Base-by-base conservation (phyloP, 2,113 vertebrate species). In the Carettochelys insculpta region DNA sequence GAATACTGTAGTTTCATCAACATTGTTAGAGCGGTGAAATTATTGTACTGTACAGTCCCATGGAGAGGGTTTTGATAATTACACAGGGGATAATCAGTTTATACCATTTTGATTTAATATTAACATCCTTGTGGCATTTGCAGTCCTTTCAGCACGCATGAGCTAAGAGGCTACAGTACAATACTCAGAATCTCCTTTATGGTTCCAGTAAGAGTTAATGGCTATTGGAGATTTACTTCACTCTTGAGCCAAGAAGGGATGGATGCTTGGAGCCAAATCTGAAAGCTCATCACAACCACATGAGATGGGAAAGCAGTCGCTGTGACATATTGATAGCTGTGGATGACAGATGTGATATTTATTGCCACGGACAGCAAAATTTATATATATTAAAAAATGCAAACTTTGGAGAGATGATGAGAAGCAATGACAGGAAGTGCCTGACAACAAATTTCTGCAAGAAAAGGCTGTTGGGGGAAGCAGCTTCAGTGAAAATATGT, bases 211-310 rank as follows among this genome's bases (percentile, higher is more conserved):
- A 94, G 82, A 95, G 94, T 93, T 96, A 96, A 96, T 95, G 94
- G 80, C 73, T 95, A 82, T 27, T 95, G 89, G 86, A 96, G 87
- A 96, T 96, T 96, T 87, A 81, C 52, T 96, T 93, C 83, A 76
- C 95, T 97, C 53, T 94, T 89, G 68, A 94, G 92, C 88, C 95
- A 97, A 95, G 94, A 96, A 89, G 13, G 52, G 83, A 85, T 91
- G 93, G 94, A 71, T 54, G 95, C 96, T 98, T 87, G 92, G 41
- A 97, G 97, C 92, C 96, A 96, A 96, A 97, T 96, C 8, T 90
- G 96, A 96, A 97, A 96, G 93, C 85, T 91, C 82, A 1, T 96
- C 96, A 94, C 85, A 93, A 79, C 77, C 51, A 58, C 20, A 90
- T n/a, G 65, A 92, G 90, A 95, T 94, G 84, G 88, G 95, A 97